Conservation (phyloP, 2,797 vertebrate genomes). For the Botia almorhae region DNA sequence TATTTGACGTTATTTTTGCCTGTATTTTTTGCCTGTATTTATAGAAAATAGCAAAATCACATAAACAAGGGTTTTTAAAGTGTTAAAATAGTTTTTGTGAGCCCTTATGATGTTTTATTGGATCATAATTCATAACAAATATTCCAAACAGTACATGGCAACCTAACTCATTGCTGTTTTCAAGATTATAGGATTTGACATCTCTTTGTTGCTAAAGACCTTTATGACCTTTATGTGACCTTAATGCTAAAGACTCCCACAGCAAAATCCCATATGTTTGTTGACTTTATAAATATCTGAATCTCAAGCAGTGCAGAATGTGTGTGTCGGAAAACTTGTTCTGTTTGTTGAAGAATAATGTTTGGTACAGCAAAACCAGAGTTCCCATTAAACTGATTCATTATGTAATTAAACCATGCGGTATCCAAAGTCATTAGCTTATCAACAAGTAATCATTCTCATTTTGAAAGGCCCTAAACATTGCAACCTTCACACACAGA, state of each 20-base stretch:
- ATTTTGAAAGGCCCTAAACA: slow-evolving; percentile 41
- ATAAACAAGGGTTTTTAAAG: not conserved
- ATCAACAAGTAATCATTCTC: slow-evolving; percentile 53
- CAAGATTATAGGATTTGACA: not conserved
- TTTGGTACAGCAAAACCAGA: slow-evolving; percentile 24
- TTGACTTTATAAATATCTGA: slow-evolving; percentile 23
- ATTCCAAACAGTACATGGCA: not conserved
- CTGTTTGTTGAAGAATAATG: slow-evolving; percentile 20
- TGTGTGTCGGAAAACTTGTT: slow-evolving; percentile 4
- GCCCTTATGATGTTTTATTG: not conserved
- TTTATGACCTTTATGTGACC: no score
- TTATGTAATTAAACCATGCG: slow-evolving; percentile 50
- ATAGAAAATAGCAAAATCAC: no score
- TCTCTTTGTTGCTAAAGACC: slow-evolving; percentile 2
- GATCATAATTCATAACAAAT: not conserved
- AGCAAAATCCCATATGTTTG: slow-evolving; percentile 1
- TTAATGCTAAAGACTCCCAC: no score
- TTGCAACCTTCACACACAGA: slow-evolving; percentile 37
- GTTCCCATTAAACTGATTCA: slow-evolving; percentile 47
- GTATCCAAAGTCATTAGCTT: slow-evolving; percentile 47
- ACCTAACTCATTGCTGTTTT: not conserved
- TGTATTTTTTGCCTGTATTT: no score
- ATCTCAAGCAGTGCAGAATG: slow-evolving; percentile 1
- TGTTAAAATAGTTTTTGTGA: not conserved
- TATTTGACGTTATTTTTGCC: no score